phyloP scores from a whole-genome alignment of 2,797 vertebrate genomes.

The Enteromius treurensis region DNA sequence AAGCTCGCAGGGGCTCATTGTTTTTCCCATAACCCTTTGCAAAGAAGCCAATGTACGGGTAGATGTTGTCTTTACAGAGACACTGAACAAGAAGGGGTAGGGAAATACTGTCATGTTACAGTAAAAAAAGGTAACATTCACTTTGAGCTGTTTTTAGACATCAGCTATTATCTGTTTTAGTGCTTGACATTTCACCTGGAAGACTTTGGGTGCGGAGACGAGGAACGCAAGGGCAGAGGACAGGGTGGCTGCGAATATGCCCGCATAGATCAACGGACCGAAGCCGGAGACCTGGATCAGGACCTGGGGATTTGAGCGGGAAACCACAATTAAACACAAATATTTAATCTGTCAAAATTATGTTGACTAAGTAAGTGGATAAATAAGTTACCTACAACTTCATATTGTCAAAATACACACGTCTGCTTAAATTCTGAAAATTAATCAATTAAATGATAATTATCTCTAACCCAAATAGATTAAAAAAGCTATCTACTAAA shows the following conservation, averaged over 20 bases:
- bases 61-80: slow-evolving; percentile 81
- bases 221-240: slow-evolving; percentile 82
- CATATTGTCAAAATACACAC: background rate
- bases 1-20: slow-evolving; percentile 75
- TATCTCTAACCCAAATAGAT: background rate
- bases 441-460: background rate
- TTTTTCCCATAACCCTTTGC: slow-evolving; percentile 82
- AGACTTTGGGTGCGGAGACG: slow-evolving; percentile 80
- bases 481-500: background rate
- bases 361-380: too few species aligned
- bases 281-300: slow-evolving; percentile 75
- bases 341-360: background rate
- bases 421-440: background rate
- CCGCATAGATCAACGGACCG: slow-evolving; percentile 74
- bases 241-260: slow-evolving; percentile 79
- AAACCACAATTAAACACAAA: background rate
- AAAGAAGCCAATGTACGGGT: slow-evolving; percentile 79
- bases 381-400: background rate
- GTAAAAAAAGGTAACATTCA: background rate
- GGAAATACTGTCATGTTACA: background rate
- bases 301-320: slow-evolving; percentile 60
- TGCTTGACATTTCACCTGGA: slow-evolving; percentile 70
- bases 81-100: slow-evolving; percentile 64
- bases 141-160: background rate
- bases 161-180: background rate